Conservation (phyloP, 1,140 invertebrate species). For the Phocides pigmalion region DNA sequence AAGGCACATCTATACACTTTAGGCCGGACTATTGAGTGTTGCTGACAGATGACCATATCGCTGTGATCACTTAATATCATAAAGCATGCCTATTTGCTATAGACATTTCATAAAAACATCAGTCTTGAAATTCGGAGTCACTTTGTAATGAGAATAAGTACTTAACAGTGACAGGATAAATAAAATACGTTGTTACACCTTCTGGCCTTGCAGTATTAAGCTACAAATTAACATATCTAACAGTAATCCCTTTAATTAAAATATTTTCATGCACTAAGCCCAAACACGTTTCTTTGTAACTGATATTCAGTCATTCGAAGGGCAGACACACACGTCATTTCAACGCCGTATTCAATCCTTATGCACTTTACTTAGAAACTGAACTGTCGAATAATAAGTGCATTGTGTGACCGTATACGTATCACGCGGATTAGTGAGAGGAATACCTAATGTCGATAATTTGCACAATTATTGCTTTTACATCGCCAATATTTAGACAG, state of each 20-base stretch:
- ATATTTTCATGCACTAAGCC: constrained; percentile 17
- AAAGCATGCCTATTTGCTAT: too few relatives aligned
- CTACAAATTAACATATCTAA: not conserved
- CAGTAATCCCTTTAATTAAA: constrained; percentile 16
- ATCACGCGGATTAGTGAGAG: constrained; percentile 75
- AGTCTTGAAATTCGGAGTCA: too few relatives aligned
- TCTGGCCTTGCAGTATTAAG: too few relatives aligned
- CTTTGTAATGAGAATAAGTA: too few relatives aligned
- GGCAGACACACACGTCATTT: constrained; percentile 73
- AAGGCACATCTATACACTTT: too few relatives aligned
- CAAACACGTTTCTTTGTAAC: constrained; percentile 46
- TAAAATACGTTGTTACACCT: too few relatives aligned
- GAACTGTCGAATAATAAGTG: constrained; percentile 82
- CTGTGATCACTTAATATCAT: too few relatives aligned
- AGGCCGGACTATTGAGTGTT: too few relatives aligned
- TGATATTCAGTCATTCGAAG: constrained; percentile 70
- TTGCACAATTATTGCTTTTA: constrained; percentile 47
- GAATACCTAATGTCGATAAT: constrained; percentile 77
- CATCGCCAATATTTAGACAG: constrained; percentile 32
- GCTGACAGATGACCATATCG: too few relatives aligned
- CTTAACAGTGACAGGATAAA: too few relatives aligned
- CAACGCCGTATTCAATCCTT: constrained; percentile 66
- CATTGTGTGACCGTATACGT: constrained; percentile 79
- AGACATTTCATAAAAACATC: too few relatives aligned
- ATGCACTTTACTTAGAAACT: constrained; percentile 81